These are phyloP conservation scores for Illadopsis cleaveri DNA, from an alignment of 2,113 vertebrate genomes.

Conservation along the genomic window DNA sequence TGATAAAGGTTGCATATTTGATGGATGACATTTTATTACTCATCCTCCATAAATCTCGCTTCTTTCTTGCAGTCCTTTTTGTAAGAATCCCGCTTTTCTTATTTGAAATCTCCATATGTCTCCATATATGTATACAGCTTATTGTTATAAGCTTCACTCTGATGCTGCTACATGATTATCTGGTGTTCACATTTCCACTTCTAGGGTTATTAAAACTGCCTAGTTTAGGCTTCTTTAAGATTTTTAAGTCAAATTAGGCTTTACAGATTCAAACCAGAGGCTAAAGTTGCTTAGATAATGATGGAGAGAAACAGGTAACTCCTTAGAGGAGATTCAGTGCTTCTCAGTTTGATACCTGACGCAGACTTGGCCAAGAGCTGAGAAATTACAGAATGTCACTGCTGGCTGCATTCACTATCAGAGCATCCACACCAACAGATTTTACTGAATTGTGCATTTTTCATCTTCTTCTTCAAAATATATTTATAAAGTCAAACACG, in stretches of 20 bases:
- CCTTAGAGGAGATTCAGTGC: background rate
- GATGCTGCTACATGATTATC: background rate
- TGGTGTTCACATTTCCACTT: background rate
- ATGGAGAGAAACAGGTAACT: background rate
- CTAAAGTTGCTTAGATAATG: background rate
- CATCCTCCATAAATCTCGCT: background rate
- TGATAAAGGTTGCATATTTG: background rate
- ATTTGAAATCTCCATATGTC: background rate
- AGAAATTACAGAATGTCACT: background rate
- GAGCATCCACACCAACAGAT: background rate
- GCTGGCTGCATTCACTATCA: background rate
- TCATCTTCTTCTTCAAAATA: background rate
- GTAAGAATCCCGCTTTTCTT: background rate
- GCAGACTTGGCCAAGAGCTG: background rate
- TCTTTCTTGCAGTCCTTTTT: background rate
- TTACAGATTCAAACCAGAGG: background rate
- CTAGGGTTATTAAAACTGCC: background rate
- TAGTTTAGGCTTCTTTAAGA: background rate
- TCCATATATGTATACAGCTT: no score
- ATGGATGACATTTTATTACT: conserved; percentile 7
- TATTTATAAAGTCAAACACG: background rate
- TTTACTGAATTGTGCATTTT: background rate
- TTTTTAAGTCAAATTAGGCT: background rate
- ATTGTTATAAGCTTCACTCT: background rate
- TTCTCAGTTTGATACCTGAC: background rate